Conservation (phyloP, 1,140 invertebrate species). For the Adelges cooleyi region DNA sequence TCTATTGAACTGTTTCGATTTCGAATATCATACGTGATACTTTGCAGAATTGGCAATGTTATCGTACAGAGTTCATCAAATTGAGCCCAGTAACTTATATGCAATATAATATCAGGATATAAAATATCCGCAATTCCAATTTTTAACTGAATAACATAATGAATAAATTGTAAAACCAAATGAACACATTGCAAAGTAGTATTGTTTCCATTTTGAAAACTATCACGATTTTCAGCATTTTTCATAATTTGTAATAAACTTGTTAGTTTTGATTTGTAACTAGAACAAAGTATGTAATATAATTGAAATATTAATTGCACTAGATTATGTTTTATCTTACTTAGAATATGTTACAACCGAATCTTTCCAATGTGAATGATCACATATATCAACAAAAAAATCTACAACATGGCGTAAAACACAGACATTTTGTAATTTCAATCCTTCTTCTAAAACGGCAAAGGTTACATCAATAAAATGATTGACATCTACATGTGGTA, state of each 20-base stretch:
- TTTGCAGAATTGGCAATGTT: conserved; percentile 1
- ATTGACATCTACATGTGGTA: conserved; percentile 2
- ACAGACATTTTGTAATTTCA: conserved; percentile 2
- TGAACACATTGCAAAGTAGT: background rate
- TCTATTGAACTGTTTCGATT: background rate
- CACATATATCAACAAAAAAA: conserved; percentile 22
- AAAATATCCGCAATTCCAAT: background rate
- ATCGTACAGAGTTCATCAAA: background rate
- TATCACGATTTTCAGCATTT: background rate
- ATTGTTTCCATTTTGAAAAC: background rate
- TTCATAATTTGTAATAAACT: background rate
- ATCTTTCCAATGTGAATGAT: conserved; percentile 9
- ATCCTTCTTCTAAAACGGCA: conserved; percentile 19
- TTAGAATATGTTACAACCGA: background rate
- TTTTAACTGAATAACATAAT: conserved; percentile 11
- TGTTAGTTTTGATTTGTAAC: background rate
- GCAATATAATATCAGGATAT: background rate
- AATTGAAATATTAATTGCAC: too few relatives aligned
- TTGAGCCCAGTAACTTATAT: background rate
- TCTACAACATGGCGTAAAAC: background rate
- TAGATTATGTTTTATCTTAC: background rate
- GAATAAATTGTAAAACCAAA: conserved; percentile 1
- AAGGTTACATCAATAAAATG: conserved; percentile 18
- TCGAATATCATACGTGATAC: background rate
- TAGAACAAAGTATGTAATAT: background rate